Evolutionary conservation across 2,113 vertebrate genomes (phyloP).

Genomic region (Etia nguti): DNA sequence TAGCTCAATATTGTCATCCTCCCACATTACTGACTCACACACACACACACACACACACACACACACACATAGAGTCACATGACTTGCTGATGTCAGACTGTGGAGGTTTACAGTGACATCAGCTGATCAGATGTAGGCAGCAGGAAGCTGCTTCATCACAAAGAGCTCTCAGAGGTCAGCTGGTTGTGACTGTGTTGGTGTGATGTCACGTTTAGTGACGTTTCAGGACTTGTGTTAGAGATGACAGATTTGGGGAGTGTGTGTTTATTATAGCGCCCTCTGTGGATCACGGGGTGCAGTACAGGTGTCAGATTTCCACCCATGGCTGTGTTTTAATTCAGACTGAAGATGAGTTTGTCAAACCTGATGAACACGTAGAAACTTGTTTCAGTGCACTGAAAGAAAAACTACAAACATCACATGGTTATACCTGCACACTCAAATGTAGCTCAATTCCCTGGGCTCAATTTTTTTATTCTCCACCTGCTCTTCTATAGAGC

Average conservation of each 20-base stretch:
- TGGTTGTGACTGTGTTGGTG: not conserved
- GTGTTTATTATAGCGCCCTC: not conserved
- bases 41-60: not conserved
- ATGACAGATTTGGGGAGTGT: not conserved
- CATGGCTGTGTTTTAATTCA: not conserved
- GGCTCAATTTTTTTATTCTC: not conserved
- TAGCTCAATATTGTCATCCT: not conserved
- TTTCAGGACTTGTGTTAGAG: not conserved
- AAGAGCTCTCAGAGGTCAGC: not conserved
- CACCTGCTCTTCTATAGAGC: not conserved
- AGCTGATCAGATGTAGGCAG: not conserved
- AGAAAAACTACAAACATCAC: not conserved
- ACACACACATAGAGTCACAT: not conserved
- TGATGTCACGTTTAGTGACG: not conserved
- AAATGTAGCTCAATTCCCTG: not conserved
- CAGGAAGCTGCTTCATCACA: not conserved
- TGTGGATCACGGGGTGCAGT: not conserved
- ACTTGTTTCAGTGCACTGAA: not conserved
- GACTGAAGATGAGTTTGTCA: not conserved
- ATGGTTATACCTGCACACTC: not conserved
- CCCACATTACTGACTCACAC: conserved; percentile 11
- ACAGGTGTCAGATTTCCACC: not conserved
- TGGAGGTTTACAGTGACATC: not conserved
- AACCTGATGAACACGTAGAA: not conserved
- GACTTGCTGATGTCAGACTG: not conserved